phyloP scores from a whole-genome alignment of 2,113 vertebrate genomes.

The Morphnarchus princeps region DNA sequence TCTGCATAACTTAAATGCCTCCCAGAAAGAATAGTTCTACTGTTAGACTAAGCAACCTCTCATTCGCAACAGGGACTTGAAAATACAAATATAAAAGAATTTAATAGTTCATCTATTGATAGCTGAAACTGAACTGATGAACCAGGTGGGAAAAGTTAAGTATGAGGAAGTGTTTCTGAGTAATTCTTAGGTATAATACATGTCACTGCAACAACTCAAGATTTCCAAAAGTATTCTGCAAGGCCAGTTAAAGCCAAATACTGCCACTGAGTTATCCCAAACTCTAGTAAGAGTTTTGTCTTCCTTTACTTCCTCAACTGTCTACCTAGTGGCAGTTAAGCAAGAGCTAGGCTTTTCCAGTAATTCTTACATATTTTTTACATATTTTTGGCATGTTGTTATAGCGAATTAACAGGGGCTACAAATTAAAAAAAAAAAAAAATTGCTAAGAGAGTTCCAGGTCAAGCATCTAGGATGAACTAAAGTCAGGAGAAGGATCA shows the following conservation, averaged over 20 bases:
- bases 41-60: not conserved
- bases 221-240: not conserved
- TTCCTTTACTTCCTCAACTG: not conserved
- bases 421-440: not conserved
- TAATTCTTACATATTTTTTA: not conserved
- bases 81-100: not conserved
- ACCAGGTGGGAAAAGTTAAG: not conserved
- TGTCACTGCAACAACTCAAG: not conserved
- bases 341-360: not conserved
- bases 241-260: not conserved
- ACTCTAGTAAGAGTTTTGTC: not conserved
- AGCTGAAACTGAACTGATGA: not conserved
- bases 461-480: not conserved
- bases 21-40: not conserved
- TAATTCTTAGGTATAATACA: not conserved
- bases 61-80: not conserved
- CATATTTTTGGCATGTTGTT: not conserved
- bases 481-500: not conserved
- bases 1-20: not conserved
- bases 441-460: not conserved
- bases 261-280: not conserved
- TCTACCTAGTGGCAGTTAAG: not conserved
- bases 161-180: not conserved
- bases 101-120: not conserved
- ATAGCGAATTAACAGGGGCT: not conserved